A percentile compares a stretch with the other conserved stretches of the same genome.
Evolutionary conservation across 2,113 vertebrate genomes (phyloP).

Genomic region (Toxotes jaculatrix): DNA sequence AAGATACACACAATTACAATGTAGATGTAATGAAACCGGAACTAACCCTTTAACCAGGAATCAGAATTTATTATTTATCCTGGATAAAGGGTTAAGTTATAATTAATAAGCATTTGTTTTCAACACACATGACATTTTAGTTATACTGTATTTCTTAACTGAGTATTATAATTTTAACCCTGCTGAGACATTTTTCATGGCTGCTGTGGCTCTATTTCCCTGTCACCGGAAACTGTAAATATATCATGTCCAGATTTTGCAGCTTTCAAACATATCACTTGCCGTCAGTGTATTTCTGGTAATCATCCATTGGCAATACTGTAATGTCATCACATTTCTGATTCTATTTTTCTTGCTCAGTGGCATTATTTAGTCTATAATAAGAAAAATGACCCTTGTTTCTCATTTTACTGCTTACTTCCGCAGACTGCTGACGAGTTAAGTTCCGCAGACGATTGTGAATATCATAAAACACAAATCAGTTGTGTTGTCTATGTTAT

Average conservation of each 20-base stretch:
- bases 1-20: background rate
- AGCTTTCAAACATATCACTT: background rate
- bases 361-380: constrained; percentile 42
- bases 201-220: background rate
- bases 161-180: background rate
- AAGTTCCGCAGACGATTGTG: constrained; percentile 18
- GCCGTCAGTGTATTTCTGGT: background rate
- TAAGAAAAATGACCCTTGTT: constrained; percentile 57
- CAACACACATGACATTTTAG: background rate
- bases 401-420: constrained; percentile 47
- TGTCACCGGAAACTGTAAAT: background rate
- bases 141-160: background rate
- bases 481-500: background rate
- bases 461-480: constrained; percentile 39
- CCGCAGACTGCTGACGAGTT: constrained; percentile 50
- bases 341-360: constrained; percentile 38
- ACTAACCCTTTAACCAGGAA: background rate
- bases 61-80: background rate
- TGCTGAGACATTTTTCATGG: background rate
- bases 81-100: background rate
- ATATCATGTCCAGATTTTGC: constrained; percentile 32
- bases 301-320: background rate
- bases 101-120: background rate
- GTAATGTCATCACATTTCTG: constrained; percentile 31
- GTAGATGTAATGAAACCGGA: no score